Percentiles rank a stretch among this genome's conserved stretches.
Evolutionary conservation across 2,888 invertebrate species (phyloP).

Genomic region (Melanchra persicariae): DNA sequence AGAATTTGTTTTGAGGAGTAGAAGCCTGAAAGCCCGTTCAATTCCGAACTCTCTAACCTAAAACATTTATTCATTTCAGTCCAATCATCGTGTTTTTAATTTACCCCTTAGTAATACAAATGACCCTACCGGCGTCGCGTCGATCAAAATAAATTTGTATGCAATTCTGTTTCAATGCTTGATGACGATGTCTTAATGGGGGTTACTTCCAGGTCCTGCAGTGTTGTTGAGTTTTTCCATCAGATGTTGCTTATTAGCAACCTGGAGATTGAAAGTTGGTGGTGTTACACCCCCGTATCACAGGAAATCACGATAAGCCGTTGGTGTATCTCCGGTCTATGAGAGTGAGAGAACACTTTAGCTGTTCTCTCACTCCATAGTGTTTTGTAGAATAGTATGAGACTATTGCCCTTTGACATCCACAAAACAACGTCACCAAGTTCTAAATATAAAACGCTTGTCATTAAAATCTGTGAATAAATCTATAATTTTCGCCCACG

Average conservation of each 20-base stretch:
- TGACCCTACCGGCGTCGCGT: too few relatives aligned
- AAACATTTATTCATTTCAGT: too few relatives aligned
- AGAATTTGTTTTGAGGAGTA: too few relatives aligned
- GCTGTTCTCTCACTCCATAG: too few relatives aligned
- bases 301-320: too few relatives aligned
- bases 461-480: constrained; percentile 13
- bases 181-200: neutral
- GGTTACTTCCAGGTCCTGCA: neutral
- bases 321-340: neutral
- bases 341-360: neutral
- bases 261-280: neutral
- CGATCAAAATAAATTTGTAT: too few relatives aligned
- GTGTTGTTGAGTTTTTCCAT: neutral
- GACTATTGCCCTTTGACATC: neutral
- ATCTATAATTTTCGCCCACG: constrained; percentile 1
- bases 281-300: too few relatives aligned
- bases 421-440: neutral
- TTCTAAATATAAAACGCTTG: constrained; percentile 3
- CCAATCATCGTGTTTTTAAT: too few relatives aligned
- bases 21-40: too few relatives aligned
- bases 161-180: too few relatives aligned
- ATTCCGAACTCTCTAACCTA: too few relatives aligned
- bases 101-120: too few relatives aligned
- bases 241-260: neutral
- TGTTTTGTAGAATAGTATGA: neutral